phyloP scores from a whole-genome alignment of 1,140 invertebrate species.

The Camponotus pennsylvanicus region DNA sequence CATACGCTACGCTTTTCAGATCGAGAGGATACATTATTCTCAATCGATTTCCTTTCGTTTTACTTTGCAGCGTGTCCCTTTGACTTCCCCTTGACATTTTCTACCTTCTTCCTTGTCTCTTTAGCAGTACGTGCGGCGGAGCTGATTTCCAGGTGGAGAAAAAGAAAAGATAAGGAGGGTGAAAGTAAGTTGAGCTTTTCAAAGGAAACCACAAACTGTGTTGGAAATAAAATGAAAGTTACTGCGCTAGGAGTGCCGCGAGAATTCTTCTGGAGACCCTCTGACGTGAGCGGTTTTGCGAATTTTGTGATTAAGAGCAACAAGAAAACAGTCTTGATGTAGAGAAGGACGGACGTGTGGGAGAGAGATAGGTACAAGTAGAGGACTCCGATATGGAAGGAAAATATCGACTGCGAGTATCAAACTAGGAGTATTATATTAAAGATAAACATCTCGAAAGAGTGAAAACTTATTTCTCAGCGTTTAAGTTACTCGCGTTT shows the following conservation, averaged over 20 bases:
- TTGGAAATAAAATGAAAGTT: conserved; percentile 63
- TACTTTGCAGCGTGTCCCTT: conserved; percentile 58
- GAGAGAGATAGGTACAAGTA: neutral
- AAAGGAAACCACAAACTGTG: conserved; percentile 64
- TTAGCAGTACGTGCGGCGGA: conserved; percentile 56
- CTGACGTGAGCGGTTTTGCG: conserved; percentile 64
- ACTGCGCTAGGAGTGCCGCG: conserved; percentile 42
- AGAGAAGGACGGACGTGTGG: neutral
- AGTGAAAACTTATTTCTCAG: neutral
- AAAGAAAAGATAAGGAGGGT: conserved; percentile 51
- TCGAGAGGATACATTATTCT: conserved; percentile 61
- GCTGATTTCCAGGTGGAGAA: conserved; percentile 52
- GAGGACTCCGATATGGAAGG: neutral
- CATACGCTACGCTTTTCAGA: conserved; percentile 56
- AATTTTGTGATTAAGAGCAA: conserved; percentile 59
- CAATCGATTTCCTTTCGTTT: conserved; percentile 53
- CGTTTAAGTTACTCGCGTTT: neutral
- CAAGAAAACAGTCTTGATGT: conserved; percentile 30
- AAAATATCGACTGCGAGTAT: conserved; percentile 20
- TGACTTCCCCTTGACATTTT: conserved; percentile 63
- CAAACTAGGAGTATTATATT: neutral
- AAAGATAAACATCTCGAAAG: neutral
- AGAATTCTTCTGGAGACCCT: conserved; percentile 60
- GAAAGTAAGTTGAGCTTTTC: conserved; percentile 63
- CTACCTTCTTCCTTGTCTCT: conserved; percentile 57